Conservation (phyloP, 2,797 vertebrate species). For the Limosa lapponica region DNA sequence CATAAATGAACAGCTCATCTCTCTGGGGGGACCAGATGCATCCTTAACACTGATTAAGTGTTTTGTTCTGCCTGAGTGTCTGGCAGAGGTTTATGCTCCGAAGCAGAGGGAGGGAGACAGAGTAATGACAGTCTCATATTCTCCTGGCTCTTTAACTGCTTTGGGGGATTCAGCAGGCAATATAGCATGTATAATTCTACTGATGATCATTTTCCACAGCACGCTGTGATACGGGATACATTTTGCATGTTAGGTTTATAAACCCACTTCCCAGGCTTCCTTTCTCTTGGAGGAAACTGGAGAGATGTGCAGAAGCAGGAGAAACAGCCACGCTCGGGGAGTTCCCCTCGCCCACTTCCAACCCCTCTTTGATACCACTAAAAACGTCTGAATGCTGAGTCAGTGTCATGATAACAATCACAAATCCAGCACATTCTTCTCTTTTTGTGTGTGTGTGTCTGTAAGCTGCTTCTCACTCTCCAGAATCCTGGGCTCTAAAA, state of each 20-base stretch:
- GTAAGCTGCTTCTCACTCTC: not conserved
- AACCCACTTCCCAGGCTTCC: not conserved
- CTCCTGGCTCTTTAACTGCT: conserved; percentile 65
- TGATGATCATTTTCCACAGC: conserved; percentile 9
- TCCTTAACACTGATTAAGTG: conserved; percentile 78
- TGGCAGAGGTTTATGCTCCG: conserved; percentile 71
- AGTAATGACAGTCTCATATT: conserved; percentile 64
- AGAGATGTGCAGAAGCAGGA: not conserved
- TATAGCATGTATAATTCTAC: conserved; percentile 30
- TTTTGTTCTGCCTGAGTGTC: conserved; percentile 77
- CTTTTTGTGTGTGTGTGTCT: not conserved
- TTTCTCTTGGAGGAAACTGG: fast-evolving
- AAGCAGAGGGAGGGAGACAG: conserved; percentile 49
- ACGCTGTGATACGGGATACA: not conserved
- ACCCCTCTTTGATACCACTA: not conserved
- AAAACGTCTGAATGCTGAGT: not conserved
- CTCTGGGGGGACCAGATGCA: conserved; percentile 73
- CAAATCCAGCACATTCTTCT: not conserved
- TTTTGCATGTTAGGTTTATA: not conserved
- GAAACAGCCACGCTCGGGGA: fast-evolving
- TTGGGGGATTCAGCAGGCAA: conserved; percentile 43
- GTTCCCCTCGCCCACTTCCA: fast-evolving
- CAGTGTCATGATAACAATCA: not conserved
- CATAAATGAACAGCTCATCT: conserved; percentile 70
- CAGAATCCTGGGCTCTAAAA: not conserved